Conservation (phyloP, 2,797 vertebrate genomes). For the Oryzias sinensis region DNA sequence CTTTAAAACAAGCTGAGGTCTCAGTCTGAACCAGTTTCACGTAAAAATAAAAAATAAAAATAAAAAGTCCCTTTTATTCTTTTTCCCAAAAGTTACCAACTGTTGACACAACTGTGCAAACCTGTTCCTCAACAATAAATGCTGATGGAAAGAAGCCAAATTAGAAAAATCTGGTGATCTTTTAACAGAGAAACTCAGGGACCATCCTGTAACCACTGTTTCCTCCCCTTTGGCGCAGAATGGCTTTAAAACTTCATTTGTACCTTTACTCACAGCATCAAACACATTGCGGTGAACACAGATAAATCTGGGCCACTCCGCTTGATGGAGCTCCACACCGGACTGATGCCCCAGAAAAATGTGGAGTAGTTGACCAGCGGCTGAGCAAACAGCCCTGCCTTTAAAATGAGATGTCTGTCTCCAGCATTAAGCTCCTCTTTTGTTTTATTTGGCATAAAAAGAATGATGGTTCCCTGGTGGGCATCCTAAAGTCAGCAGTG, state of each 20-base stretch:
- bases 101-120: too few relatives aligned
- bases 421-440: conserved; percentile 44
- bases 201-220: too few relatives aligned
- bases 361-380: conserved; percentile 63
- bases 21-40: conserved; percentile 3
- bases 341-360: conserved; percentile 53
- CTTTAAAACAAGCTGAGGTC: conserved; percentile 5
- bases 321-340: conserved; percentile 23
- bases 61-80: too few relatives aligned
- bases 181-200: too few relatives aligned
- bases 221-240: too few relatives aligned
- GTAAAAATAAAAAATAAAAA: neutral
- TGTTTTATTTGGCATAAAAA: conserved; percentile 67
- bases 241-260: too few relatives aligned
- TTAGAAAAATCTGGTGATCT: too few relatives aligned
- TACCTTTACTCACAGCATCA: neutral
- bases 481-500: conserved; percentile 56
- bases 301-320: conserved; percentile 1
- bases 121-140: too few relatives aligned
- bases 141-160: too few relatives aligned
- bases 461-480: conserved; percentile 48
- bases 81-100: too few relatives aligned
- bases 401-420: conserved; percentile 57
- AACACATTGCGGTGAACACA: conserved; percentile 7
- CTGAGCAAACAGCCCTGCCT: conserved; percentile 71